phyloP scores from a whole-genome alignment of 64 coral and sea anemone genomes.

The Anthopleura sola region DNA sequence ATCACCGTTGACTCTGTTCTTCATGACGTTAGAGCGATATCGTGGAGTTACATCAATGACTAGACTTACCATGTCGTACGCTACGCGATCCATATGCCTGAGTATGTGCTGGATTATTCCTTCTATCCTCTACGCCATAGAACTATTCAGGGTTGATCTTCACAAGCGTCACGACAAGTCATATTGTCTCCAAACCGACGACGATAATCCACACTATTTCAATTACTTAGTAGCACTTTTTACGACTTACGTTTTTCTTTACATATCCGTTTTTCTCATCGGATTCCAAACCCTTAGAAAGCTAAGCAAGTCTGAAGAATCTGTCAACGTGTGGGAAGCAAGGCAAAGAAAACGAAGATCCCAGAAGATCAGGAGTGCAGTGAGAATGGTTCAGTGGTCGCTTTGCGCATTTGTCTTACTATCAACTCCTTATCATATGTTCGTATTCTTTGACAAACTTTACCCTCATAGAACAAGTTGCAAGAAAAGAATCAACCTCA shows the following conservation, averaged over 20 bases:
- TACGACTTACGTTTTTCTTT: not conserved
- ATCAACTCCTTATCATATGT: slow-evolving; percentile 20
- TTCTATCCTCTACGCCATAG: not conserved
- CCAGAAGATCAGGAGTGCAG: not conserved
- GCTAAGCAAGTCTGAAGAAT: slow-evolving; percentile 1
- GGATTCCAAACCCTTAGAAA: slow-evolving; percentile 8
- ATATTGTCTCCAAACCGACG: not conserved
- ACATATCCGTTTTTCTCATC: not conserved
- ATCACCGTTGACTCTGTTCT: slow-evolving; percentile 1
- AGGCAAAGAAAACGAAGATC: not conserved
- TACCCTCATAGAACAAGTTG: not conserved
- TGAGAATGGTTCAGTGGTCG: slow-evolving; percentile 18
- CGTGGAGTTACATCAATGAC: slow-evolving; percentile 2
- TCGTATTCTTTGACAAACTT: slow-evolving; percentile 17
- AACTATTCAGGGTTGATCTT: not conserved
- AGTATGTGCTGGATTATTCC: slow-evolving; percentile 18
- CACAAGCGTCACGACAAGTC: not conserved
- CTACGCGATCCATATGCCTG: not conserved
- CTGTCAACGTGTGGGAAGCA: not conserved
- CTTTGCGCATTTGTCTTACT: slow-evolving; percentile 8
- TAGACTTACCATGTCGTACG: not conserved
- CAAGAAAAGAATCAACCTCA: slow-evolving; percentile 8
- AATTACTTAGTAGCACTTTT: not conserved
- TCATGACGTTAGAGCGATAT: slow-evolving; percentile 21
- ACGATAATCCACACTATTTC: not conserved